Base-by-base conservation (phyloP, 2,113 vertebrate species). In the Crypturellus undulatus region DNA sequence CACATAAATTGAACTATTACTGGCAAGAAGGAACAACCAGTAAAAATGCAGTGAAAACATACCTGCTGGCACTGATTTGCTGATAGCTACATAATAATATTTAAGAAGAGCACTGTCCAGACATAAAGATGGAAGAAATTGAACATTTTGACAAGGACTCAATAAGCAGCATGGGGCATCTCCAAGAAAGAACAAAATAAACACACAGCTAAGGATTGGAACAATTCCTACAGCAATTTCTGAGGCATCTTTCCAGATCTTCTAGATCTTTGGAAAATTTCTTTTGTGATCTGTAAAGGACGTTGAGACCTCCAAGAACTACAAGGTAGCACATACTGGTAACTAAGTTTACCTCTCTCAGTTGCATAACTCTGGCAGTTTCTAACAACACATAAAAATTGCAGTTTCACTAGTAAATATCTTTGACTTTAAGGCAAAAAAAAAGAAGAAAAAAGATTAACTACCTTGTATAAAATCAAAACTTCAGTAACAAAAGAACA, bases 41-140 rank as follows among this genome's bases (percentile, higher is more conserved):
- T 19, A 72, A 20, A 59, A 6, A 42, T 0, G 1, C 19, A 79
- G 13, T 3, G 58, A 7, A 10, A 32, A 64, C 1, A 0, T 3
- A n/a, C 28, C 19, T 77, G 63, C 22, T 54, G 34, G 8, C 38
- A 30, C 19, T 28, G 13, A 47, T 40, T 63, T 49, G 32, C 7
- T n/a, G 32, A 65, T 32, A 52, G 2, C 13, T 69, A 17, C 6
- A 78, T 25, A 14, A 15, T 7, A 13, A 42, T 62, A 24, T 70
- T 52, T 40, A 73, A 28, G 3, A 73, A 28, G 3, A 52, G 5
- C 49, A 81, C 40, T 21, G 58, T 1, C 8, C 26, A 54, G 49
- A 51, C 16, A 14, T 36, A 30, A 78, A 56, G 25, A 43, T 5
- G 2, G 15, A 47, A 82, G 40, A 49, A 71, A 63, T 26, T 22